These are phyloP conservation scores for Malurus elegans DNA, from an alignment of 2,113 vertebrate species.

Conservation along the genomic window DNA sequence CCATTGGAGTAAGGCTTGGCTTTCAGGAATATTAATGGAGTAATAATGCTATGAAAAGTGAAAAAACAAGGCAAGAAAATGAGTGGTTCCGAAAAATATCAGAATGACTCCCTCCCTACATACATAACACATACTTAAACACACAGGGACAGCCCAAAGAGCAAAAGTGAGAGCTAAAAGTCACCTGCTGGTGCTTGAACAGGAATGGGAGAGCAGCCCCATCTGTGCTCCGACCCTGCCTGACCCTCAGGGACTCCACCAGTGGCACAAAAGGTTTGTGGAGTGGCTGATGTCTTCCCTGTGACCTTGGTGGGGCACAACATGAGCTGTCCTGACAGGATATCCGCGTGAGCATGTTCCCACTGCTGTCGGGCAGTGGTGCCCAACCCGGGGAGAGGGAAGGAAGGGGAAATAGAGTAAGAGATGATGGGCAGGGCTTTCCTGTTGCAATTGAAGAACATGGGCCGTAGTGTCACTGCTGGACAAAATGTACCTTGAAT, in stretches of 20 bases:
- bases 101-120: not conserved
- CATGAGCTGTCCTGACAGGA: constrained; percentile 11
- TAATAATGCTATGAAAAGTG: constrained; percentile 15
- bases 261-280: not conserved
- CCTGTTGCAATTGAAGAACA: not conserved
- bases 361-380: not conserved
- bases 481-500: not conserved
- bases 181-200: not conserved
- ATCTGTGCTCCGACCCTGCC: constrained; percentile 7
- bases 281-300: not conserved
- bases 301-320: not conserved
- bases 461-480: not conserved
- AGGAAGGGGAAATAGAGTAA: not conserved
- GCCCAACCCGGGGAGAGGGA: not conserved
- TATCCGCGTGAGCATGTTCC: not conserved
- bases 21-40: constrained; percentile 48
- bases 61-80: not conserved
- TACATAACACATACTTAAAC: not conserved
- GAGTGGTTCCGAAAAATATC: not conserved
- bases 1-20: constrained; percentile 17
- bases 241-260: not conserved
- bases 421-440: constrained; percentile 19
- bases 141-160: not conserved
- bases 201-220: not conserved
- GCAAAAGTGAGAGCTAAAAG: not conserved